These are phyloP conservation scores for Champsocephalus esox DNA, from an alignment of 2,797 vertebrate species.

Conservation along the genomic window DNA sequence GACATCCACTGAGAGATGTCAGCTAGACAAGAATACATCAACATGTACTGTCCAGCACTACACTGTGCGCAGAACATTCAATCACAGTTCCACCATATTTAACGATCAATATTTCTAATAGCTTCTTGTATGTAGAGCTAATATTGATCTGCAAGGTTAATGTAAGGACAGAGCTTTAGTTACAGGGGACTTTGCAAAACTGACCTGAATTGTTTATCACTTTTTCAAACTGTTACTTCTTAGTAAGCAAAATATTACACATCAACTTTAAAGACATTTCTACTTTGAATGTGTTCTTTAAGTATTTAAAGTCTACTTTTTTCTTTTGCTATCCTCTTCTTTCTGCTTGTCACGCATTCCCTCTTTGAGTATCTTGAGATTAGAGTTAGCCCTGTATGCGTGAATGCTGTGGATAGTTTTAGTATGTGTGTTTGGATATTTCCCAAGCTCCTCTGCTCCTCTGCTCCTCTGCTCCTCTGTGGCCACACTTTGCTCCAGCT, in stretches of 20 bases:
- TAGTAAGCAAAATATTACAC: slow-evolving; percentile 44
- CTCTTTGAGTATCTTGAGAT: slow-evolving; percentile 49
- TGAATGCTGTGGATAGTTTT: slow-evolving; percentile 27
- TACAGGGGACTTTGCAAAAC: slow-evolving; percentile 34
- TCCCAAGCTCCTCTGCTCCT: slow-evolving; percentile 31
- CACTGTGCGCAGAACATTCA: background rate
- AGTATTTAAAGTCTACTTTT: slow-evolving; percentile 50
- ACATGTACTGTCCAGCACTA: no score
- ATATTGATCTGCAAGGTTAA: slow-evolving; percentile 15
- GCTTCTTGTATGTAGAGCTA: background rate
- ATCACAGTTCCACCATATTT: background rate
- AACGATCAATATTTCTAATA: slow-evolving; percentile 5
- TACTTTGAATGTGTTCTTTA: slow-evolving; percentile 54
- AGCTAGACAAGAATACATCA: no score
- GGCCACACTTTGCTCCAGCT: slow-evolving; percentile 34
- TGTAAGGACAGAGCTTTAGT: slow-evolving; percentile 28
- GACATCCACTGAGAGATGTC: no score
- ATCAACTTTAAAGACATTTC: slow-evolving; percentile 49
- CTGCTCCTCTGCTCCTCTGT: slow-evolving; percentile 32
- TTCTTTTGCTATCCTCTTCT: slow-evolving; percentile 32
- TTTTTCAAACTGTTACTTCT: slow-evolving; percentile 18
- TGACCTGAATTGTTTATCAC: slow-evolving; percentile 20
- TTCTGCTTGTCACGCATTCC: slow-evolving; percentile 42
- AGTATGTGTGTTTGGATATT: slow-evolving; percentile 40
- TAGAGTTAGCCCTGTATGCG: slow-evolving; percentile 43